Evolutionary conservation across 2,888 invertebrate species (phyloP), one percentile per base, ranked within the genome.

Genomic region (Polia nebulosa): DNA sequence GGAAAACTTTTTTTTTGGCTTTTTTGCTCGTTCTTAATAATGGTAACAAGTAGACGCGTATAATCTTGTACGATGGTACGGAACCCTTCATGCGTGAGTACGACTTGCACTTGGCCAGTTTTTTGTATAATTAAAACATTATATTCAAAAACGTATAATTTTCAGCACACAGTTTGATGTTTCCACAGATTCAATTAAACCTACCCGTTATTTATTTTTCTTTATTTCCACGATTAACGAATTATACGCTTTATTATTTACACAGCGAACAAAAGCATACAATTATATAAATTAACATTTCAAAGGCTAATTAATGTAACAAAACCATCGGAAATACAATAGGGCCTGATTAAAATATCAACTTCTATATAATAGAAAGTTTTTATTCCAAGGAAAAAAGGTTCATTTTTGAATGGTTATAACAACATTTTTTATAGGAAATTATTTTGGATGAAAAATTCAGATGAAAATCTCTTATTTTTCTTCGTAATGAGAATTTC

Each of bases 261-360:
- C 36, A 44, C 45, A 34, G 27, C 15, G 17, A 39, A 74, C 53
- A 72, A 72, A 32, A 25, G 67, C 32, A 44, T 45, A 22, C 13
- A 44, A 58, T 45, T 39, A 45, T 32, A 39, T 39, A 27, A 72
- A 72, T 70, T 49, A 45, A 55, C 49, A 70, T 62, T 56, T 49
- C 20, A 74, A 62, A 49, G 22, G 22, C 15, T 69, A 57, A 69
- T 74, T 47, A 58, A 62, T 53, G 8, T 36, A 44, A 52, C 57
- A 74, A 69, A 53, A 55, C 47, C 69, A 74, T 55, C 20, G 58
- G 17, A 53, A 62, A 44, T 27, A 69, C 63, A 75, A 69, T 55
- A 44, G n/a, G 11, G 0, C 22, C 57, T 49, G 22, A 69, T 69
- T 69, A 58, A 74, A 73, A 60, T 55, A 55, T 72, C n/a, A 58